These are phyloP conservation scores for Triplophysa dalaica DNA, from an alignment of 2,113 vertebrate genomes.

Conservation along the genomic window DNA sequence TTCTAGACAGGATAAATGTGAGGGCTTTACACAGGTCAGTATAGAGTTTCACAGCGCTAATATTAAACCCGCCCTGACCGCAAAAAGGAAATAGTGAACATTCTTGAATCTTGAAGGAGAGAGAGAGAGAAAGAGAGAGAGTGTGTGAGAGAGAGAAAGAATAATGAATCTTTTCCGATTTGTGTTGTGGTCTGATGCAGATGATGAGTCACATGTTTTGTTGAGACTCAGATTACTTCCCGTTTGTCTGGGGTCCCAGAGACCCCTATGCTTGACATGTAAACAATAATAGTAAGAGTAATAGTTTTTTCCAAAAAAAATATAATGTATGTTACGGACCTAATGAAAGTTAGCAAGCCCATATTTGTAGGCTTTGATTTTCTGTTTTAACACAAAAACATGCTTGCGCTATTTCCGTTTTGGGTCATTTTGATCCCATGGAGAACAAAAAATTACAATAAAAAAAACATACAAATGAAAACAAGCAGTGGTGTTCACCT, in stretches of 20 bases:
- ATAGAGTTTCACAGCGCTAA: constrained; percentile 51
- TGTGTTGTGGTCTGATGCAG: not conserved
- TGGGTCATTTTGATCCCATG: not conserved
- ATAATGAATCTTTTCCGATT: constrained; percentile 31
- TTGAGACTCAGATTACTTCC: constrained; percentile 12
- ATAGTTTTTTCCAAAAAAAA: too few relatives aligned
- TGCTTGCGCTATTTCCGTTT: not conserved
- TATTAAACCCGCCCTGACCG: constrained; percentile 68
- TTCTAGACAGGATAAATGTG: constrained; percentile 5
- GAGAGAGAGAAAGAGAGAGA: not conserved
- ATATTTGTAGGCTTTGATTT: not conserved
- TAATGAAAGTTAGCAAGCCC: too few relatives aligned
- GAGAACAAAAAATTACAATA: not conserved
- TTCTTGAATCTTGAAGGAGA: constrained; percentile 78
- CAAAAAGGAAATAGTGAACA: constrained; percentile 82
- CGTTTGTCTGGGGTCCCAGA: not conserved
- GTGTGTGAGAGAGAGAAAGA: not conserved
- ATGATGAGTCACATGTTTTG: constrained; percentile 7
- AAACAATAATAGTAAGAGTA: not conserved
- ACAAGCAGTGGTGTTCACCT: too few relatives aligned
- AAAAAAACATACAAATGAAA: not conserved
- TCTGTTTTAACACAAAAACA: not conserved
- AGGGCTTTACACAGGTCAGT: constrained; percentile 16
- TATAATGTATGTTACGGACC: not conserved
- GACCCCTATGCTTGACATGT: not conserved